Conservation (phyloP, 2,113 vertebrate genomes). For the Tylochromis polylepis region DNA sequence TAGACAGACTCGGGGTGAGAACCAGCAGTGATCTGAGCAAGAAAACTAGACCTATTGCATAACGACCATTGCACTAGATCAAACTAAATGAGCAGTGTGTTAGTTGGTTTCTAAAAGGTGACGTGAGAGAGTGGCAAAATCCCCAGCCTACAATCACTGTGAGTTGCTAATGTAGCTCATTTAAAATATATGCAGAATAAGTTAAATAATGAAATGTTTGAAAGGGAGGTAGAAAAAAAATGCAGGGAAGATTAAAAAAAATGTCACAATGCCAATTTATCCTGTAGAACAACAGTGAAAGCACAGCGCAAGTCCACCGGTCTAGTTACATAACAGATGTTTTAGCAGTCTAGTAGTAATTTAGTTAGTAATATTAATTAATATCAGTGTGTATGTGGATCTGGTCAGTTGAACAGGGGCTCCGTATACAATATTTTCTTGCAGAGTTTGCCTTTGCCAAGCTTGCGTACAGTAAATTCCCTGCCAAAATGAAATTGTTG, state of each 20-base stretch:
- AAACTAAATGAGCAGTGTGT: not conserved
- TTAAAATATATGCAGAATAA: not conserved
- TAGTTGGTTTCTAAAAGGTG: not conserved
- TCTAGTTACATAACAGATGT: not conserved
- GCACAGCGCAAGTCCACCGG: not conserved
- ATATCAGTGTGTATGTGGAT: not conserved
- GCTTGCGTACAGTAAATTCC: constrained; percentile 1
- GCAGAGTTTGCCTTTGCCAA: not conserved
- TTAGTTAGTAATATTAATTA: not conserved
- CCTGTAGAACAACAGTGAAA: not conserved
- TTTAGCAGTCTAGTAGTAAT: not conserved
- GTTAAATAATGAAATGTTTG: not conserved
- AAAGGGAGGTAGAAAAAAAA: not conserved
- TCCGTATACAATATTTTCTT: not conserved
- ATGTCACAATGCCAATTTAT: not conserved
- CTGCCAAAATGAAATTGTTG: constrained; percentile 19
- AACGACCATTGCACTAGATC: not conserved
- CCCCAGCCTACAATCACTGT: not conserved
- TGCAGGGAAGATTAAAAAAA: not conserved
- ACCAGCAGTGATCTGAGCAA: not conserved
- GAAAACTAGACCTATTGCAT: not conserved
- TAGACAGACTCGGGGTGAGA: not conserved
- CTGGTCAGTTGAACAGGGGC: not conserved
- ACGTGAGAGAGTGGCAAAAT: not conserved
- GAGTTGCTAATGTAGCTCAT: not conserved